Percentiles rank a stretch among this genome's conserved stretches.
Conservation (phyloP, 1,140 invertebrate genomes). For the Pseudomyrmex pallidus region DNA sequence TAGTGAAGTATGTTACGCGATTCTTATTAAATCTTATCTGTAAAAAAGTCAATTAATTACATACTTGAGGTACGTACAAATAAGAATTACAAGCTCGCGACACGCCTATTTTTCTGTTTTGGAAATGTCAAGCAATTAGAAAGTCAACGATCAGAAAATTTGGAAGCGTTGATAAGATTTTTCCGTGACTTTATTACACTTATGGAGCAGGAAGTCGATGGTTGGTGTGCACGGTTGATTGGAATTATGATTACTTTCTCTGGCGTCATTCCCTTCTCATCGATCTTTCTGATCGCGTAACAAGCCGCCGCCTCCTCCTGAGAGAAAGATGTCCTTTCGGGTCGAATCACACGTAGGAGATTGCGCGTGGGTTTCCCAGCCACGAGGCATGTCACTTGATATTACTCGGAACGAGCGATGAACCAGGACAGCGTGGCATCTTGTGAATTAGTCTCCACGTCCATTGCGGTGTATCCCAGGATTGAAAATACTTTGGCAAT, state of each 20-base stretch:
- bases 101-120: neutral
- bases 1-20: neutral
- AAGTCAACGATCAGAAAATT: neutral
- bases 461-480: neutral
- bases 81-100: neutral
- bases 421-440: neutral
- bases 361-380: conserved; percentile 28
- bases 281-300: conserved; percentile 19
- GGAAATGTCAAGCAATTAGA: neutral
- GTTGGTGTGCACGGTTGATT: neutral
- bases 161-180: neutral
- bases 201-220: neutral
- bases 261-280: neutral
- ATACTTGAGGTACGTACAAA: neutral
- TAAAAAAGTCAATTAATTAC: neutral
- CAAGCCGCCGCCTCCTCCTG: neutral
- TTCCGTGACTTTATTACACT: neutral
- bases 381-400: conserved; percentile 35
- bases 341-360: conserved; percentile 41
- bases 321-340: conserved; percentile 23
- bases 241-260: conserved; percentile 29
- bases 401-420: conserved; percentile 44
- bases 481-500: neutral
- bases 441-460: neutral
- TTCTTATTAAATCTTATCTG: neutral